phyloP scores from a whole-genome alignment of 2,888 invertebrate genomes.

The Notocelia uddmanniana region DNA sequence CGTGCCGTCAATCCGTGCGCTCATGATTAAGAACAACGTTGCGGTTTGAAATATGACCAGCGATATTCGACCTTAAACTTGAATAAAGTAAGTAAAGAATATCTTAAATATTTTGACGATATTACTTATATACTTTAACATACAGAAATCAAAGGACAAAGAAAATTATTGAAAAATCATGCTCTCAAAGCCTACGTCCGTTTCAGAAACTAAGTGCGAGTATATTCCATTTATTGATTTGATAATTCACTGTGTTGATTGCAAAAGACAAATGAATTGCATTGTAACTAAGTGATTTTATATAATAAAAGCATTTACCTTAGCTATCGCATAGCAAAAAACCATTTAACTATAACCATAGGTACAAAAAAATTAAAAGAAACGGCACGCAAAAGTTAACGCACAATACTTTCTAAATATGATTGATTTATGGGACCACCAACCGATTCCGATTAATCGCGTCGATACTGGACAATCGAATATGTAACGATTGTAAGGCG shows the following conservation, averaged over 20 bases:
- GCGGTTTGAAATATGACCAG: too few species aligned
- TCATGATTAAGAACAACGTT: too few species aligned
- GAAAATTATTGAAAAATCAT: too few species aligned
- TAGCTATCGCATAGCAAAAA: neutral
- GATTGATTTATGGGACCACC: constrained; percentile 44
- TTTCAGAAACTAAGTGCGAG: too few species aligned
- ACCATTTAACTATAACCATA: too few species aligned
- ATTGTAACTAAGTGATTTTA: neutral
- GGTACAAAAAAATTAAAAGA: neutral
- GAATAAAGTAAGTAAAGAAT: too few species aligned
- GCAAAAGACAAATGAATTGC: neutral
- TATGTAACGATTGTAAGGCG: constrained; percentile 41
- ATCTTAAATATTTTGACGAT: too few species aligned
- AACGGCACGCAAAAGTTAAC: constrained; percentile 16
- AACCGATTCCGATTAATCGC: constrained; percentile 43
- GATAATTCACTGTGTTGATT: neutral
- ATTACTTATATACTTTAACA: too few species aligned
- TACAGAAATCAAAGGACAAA: too few species aligned
- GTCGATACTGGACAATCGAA: constrained; percentile 42
- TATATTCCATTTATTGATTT: neutral
- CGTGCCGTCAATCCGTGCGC: too few species aligned
- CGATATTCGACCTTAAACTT: too few species aligned
- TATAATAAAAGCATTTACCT: neutral
- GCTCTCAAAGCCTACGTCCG: too few species aligned
- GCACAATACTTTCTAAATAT: constrained; percentile 39